A percentile compares a stretch with the other conserved stretches of the same genome.
Conservation (phyloP, 2,888 invertebrate species). For the Baccha elongata region DNA sequence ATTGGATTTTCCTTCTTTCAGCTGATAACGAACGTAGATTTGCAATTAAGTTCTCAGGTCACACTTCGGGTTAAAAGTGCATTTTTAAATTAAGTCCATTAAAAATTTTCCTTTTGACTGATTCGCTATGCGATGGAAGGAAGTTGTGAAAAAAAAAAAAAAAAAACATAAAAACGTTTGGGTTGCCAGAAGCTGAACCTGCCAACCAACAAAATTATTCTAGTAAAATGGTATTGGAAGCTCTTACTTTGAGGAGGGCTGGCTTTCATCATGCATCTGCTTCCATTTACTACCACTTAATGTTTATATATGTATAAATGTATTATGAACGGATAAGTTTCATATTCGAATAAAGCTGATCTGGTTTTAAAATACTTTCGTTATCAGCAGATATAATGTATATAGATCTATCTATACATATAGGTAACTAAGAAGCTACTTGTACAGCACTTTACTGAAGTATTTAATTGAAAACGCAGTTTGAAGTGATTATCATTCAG, state of each 20-base stretch:
- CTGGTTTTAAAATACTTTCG: constrained; percentile 36
- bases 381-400: not conserved
- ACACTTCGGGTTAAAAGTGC: constrained; percentile 69
- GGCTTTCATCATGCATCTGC: constrained; percentile 18
- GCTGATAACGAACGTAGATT: constrained; percentile 64
- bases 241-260: constrained; percentile 42
- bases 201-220: constrained; percentile 29
- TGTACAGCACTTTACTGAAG: constrained; percentile 48
- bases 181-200: constrained; percentile 32
- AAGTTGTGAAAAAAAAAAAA: constrained; percentile 3
- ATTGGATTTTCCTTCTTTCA: constrained; percentile 64
- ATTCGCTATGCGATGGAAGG: constrained; percentile 34
- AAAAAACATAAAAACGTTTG: not conserved
- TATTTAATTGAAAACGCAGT: constrained; percentile 63
- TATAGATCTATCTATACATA: not conserved
- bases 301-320: too few relatives aligned
- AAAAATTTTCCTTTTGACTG: constrained; percentile 70
- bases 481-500: constrained; percentile 58
- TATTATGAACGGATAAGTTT: constrained; percentile 52
- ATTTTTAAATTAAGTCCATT: constrained; percentile 72
- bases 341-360: constrained; percentile 49
- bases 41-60: constrained; percentile 72
- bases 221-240: constrained; percentile 37
- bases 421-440: constrained; percentile 11
- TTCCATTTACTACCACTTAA: constrained; percentile 60